phyloP scores from a whole-genome alignment of 2,113 vertebrate species.

The Alexandromys fortis region DNA sequence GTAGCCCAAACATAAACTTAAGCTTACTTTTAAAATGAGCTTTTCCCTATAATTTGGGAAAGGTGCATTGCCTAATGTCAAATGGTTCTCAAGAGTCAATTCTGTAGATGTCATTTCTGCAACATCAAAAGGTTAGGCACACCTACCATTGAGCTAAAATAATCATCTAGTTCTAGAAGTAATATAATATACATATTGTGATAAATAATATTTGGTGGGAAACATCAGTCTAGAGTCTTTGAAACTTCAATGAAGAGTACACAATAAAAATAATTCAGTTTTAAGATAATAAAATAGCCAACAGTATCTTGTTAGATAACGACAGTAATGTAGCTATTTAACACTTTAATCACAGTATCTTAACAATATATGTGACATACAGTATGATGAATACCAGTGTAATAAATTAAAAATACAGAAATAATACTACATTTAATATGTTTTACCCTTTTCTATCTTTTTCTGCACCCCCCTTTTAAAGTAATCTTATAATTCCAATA shows the following conservation, averaged over 20 bases:
- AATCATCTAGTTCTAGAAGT: background rate
- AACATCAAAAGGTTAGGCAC: background rate
- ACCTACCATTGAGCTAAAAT: background rate
- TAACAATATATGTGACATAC: background rate
- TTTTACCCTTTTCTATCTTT: background rate
- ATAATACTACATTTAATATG: background rate
- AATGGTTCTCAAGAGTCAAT: background rate
- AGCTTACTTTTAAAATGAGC: background rate
- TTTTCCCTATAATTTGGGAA: background rate
- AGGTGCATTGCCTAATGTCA: background rate
- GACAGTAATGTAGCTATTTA: background rate
- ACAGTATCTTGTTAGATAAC: background rate
- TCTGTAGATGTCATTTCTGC: background rate
- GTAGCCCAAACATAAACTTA: background rate
- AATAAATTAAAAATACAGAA: slow-evolving; percentile 3
- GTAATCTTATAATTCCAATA: background rate
- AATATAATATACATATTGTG: background rate
- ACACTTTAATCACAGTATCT: background rate
- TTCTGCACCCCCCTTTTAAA: background rate
- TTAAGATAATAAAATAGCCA: background rate
- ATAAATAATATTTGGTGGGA: background rate
- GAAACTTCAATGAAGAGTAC: background rate
- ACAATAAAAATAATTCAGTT: slow-evolving; percentile 12
- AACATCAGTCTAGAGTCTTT: slow-evolving; percentile 12
- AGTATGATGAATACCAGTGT: background rate